Evolutionary conservation across 2,888 invertebrate genomes (phyloP).

Genomic region (Clusia tigrina): DNA sequence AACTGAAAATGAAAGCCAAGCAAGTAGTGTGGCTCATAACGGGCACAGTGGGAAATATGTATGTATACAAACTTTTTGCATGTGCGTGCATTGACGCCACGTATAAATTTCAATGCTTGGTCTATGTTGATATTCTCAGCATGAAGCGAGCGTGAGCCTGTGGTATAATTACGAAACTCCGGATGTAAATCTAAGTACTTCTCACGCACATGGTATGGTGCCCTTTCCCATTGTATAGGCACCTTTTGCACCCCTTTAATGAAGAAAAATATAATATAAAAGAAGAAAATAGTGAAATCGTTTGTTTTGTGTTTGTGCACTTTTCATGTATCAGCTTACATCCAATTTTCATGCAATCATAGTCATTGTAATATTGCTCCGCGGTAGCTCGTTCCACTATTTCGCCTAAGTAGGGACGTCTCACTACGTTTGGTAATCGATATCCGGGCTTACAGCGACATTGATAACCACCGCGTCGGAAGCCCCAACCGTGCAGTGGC

Average conservation of each 20-base stretch:
- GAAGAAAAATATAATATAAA: slow-evolving; percentile 19
- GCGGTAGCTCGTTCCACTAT: slow-evolving; percentile 91
- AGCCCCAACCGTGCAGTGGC: slow-evolving; percentile 95
- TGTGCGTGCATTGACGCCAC: slow-evolving; percentile 70
- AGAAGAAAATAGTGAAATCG: slow-evolving; percentile 2
- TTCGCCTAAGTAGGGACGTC: slow-evolving; percentile 92
- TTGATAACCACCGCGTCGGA: slow-evolving; percentile 93
- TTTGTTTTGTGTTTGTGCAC: too few relatives aligned
- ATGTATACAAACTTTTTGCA: slow-evolving; percentile 63
- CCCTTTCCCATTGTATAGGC: slow-evolving; percentile 83
- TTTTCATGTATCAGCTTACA: slow-evolving; percentile 71
- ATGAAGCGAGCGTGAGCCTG: slow-evolving; percentile 73
- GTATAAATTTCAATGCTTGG: slow-evolving; percentile 78
- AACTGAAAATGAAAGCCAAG: slow-evolving; percentile 65
- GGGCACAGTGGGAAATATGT: background rate
- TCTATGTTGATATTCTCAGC: slow-evolving; percentile 77
- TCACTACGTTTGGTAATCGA: slow-evolving; percentile 84
- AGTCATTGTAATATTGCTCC: slow-evolving; percentile 92
- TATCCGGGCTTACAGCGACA: slow-evolving; percentile 91
- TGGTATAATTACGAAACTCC: slow-evolving; percentile 77
- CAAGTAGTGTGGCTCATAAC: too few relatives aligned
- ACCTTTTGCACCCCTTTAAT: slow-evolving; percentile 82
- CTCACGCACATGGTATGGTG: slow-evolving; percentile 74
- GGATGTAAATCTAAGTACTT: slow-evolving; percentile 77
- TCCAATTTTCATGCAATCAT: slow-evolving; percentile 89